Evolutionary conservation across 2,113 vertebrate species (phyloP).

Genomic region (Eulemur rufifrons): DNA sequence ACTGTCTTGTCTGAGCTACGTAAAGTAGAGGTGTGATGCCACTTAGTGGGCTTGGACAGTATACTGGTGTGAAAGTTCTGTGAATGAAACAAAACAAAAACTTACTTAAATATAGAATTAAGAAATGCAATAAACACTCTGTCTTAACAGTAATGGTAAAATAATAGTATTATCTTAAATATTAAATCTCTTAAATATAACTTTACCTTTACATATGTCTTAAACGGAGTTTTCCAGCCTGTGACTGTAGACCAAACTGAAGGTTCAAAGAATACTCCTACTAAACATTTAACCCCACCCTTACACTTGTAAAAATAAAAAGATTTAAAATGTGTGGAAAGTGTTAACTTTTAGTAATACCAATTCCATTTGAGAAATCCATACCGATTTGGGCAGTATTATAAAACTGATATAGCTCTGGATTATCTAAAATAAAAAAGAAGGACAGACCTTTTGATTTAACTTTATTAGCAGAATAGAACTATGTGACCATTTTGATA

Average conservation of each 20-base stretch:
- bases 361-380: neutral
- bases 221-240: constrained; percentile 7
- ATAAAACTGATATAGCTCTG: neutral
- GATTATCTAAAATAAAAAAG: constrained; percentile 1
- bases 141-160: neutral
- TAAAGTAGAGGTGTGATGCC: constrained; percentile 78
- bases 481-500: neutral
- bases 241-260: constrained; percentile 4
- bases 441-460: neutral
- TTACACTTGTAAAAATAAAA: constrained; percentile 1
- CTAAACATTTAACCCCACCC: neutral
- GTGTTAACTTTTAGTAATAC: neutral
- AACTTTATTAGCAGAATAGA: neutral
- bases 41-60: constrained; percentile 74
- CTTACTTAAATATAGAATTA: neutral
- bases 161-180: neutral
- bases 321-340: neutral
- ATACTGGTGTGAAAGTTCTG: constrained; percentile 80
- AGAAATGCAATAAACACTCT: neutral
- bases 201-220: neutral
- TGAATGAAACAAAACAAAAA: constrained; percentile 20
- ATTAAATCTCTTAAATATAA: neutral
- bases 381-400: neutral
- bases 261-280: constrained; percentile 20
- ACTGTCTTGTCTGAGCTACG: constrained; percentile 77